Base-by-base conservation (phyloP, 2,797 vertebrate species). In the Spinibarbus caldwelli region DNA sequence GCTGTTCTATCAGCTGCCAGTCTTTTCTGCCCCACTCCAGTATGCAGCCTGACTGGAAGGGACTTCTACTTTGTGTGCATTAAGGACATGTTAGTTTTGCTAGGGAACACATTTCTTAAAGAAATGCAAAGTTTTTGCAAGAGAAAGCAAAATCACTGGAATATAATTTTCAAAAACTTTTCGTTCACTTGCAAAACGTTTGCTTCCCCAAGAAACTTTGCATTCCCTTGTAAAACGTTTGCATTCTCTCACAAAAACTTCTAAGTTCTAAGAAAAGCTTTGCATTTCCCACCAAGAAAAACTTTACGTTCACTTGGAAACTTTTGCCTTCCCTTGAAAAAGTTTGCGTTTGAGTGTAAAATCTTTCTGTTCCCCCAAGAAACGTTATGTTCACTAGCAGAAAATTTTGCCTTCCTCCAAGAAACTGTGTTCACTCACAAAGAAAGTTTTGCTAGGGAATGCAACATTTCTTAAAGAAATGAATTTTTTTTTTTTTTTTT, bases 1-100 rank as follows among this genome's bases (percentile, higher is more conserved):
- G 76, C 75, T 57, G 75, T 38, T 57, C 19, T 2, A 26, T 77
- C 75, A 76, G 49, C 75, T 78, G 76, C 17, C 29, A 54, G 52
- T 19, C 23, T 41, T 41, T 76, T 15, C 49, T 15, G 31, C 6
- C 73, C 36, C 4, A 59, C 23, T 59, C 52, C 23, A 57, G 6
- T 15, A 23, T 59, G n/a, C 1, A 49, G 29, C 9, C 45, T n/a
- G 34, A 57, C 14, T 26, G 36, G 31, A 36, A 29, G 75, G 23
- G 4, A 34, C 11, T 23, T 75, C 38, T 26, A 14, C 34, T 17
- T 19, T 41, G 34, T 2, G 34, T 1, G 34, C 3, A 62, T 62
- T 6, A 10, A 23, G 21, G 49, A 54, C 31, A n/a, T 76, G 36
- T 41, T 26, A 14, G 3, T 26, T 77, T 29, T 31, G 26, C 62